Evolutionary conservation across 2,113 vertebrate species (phyloP).

Genomic region (Zosterops lateralis): DNA sequence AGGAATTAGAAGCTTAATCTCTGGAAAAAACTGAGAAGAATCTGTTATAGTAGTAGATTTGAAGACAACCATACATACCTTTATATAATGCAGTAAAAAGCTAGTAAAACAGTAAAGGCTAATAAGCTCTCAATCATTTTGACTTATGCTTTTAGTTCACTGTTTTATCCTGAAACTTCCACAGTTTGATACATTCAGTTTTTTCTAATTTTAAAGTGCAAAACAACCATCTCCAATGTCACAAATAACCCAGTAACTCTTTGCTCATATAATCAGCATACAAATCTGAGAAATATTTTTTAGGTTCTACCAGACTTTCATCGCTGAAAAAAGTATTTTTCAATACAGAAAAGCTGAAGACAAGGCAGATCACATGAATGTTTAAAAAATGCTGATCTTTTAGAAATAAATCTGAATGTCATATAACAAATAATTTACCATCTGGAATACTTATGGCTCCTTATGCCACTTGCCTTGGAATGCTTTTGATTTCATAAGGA

Average conservation of each 20-base stretch:
- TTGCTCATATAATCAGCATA: background rate
- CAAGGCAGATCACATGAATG: background rate
- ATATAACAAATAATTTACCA: slow-evolving; percentile 11
- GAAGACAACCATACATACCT: background rate
- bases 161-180: background rate
- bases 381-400: background rate
- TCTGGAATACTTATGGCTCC: slow-evolving; percentile 1
- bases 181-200: background rate
- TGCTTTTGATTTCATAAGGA: slow-evolving; percentile 9
- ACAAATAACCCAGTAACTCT: background rate
- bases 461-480: slow-evolving; percentile 34
- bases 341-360: background rate
- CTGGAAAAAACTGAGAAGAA: background rate
- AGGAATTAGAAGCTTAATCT: background rate
- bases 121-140: background rate
- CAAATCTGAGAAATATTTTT: background rate
- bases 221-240: background rate
- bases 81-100: background rate
- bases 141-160: background rate
- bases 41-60: background rate
- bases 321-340: background rate
- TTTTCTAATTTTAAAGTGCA: background rate
- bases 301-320: background rate
- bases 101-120: background rate
- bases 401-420: background rate